Base-by-base conservation (phyloP, 1,140 invertebrate species). In the Adelges cooleyi region DNA sequence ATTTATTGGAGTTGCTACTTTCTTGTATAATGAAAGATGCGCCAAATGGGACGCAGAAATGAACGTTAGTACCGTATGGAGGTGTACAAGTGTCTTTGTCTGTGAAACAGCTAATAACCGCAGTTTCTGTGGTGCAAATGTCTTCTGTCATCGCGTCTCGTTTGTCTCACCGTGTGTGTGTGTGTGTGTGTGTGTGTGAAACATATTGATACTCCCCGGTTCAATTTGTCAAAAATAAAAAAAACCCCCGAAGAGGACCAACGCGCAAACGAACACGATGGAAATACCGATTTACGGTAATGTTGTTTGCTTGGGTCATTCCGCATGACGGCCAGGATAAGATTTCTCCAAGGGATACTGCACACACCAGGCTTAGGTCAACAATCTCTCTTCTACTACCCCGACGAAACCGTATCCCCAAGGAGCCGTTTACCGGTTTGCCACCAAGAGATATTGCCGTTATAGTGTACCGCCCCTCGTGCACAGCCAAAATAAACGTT, bases 271-370 rank as follows among this genome's bases (percentile, higher is more conserved):
- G 17, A 33, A 46, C 2, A 17, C 56, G 56, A 62, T 62, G 40
- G 10, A 42, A 62, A 62, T 46, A 62, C 56, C n/a, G n/a, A n/a
- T n/a, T n/a, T 42, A 3, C 56, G 38, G 44, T 62, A 62, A 62
- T 62, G 56, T 56, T 56, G 52, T 59, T 44, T 56, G 52, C 46
- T 44, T 23, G 15, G 38, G 20, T 15, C 52, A 17, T 44, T 59
- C 22, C 27, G 29, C 29, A 33, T 33, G 29, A 11, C 4, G 38
- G 3, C 38, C 17, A 33, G 56, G 25, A 62, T 33, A 59, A 62
- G 56, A 62, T 62, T 62, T 62, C 56, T 62, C 56, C 25, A 62
- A 62, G 56, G 56, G 56, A 62, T 62, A 42, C 38, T 56, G 20
- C 2, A 9, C 15, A 4, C 2, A 54, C 52, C 22, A 40, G 3